A percentile compares a stretch with the other conserved stretches of the same genome.
phyloP scores from a whole-genome alignment of 2,113 vertebrate species.

The Rattus rattus region DNA sequence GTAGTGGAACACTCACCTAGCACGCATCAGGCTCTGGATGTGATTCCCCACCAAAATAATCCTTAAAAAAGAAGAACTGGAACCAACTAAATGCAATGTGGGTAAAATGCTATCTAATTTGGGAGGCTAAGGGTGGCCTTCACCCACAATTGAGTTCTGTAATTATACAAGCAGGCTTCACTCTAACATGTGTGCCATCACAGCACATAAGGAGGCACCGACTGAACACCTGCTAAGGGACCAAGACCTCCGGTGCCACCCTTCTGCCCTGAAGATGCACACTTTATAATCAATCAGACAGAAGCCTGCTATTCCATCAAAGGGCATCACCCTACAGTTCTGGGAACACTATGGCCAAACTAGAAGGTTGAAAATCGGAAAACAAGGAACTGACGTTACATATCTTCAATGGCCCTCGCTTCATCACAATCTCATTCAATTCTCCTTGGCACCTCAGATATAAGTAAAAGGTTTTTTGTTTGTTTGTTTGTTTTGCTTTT shows the following conservation, averaged over 20 bases:
- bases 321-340: neutral
- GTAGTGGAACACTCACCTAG: neutral
- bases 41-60: neutral
- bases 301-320: neutral
- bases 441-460: neutral
- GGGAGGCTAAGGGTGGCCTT: neutral
- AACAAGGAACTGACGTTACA: neutral
- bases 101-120: neutral
- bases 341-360: neutral
- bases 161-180: neutral
- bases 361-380: neutral
- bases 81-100: neutral
- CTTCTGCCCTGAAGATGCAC: neutral
- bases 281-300: neutral
- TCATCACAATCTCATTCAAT: neutral
- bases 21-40: neutral
- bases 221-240: neutral
- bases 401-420: neutral
- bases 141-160: neutral
- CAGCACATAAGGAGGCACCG: neutral
- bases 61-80: neutral
- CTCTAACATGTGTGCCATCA: neutral
- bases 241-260: neutral
- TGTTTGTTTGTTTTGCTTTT: neutral
- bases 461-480: neutral